Base-by-base conservation (phyloP, 2,888 invertebrate genomes). In the Platycnemis pennipes region DNA sequence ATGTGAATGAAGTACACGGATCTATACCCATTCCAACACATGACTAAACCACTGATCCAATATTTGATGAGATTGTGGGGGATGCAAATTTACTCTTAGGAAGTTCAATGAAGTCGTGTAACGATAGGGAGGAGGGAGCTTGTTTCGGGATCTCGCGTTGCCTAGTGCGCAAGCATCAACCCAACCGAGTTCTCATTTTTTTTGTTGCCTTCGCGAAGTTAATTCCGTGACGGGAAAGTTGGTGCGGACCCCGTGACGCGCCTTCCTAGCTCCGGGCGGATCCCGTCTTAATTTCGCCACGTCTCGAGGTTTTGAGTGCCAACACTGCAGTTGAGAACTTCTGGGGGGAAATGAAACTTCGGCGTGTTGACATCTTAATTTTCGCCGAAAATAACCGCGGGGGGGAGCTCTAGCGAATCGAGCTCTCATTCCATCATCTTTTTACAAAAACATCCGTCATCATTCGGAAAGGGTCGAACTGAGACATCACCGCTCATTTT, bases 321-420 rank as follows among this genome's bases (percentile, higher is more conserved):
- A 19, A 16, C 49, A 16, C 37, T 77, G 37, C 77, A 31, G 77
- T 37, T 77, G 77, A 37, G 37, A 77, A 5, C 16, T 77, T 2
- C 5, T 11, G 37, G 37, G 37, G 5, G 37, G 37, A 37, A 37
- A 77, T 13, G 31, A 31, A 77, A 77, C 77, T 77, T 77, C 16
- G 77, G 77, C 77, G 37, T 31, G 31, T 77, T 77, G 77, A 77
- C 77, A 77, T 77, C 77, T 77, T 77, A 77, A 77, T 77, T 77
- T 77, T 37, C 37, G 77, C 77, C 37, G 77, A 11, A 26, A 37
- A 22, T 8, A 19, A 16, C 16, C 19, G 63, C 0, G 63, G 63
- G 63, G n/a, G 53, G 53, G 53, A 53, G 53, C n/a, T n/a, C n/a
- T n/a, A n/a, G n/a, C n/a, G n/a, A n/a, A n/a, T n/a, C n/a, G n/a